Evolutionary conservation across 2,113 vertebrate species (phyloP).

Genomic region (Thunnus maccoyii): DNA sequence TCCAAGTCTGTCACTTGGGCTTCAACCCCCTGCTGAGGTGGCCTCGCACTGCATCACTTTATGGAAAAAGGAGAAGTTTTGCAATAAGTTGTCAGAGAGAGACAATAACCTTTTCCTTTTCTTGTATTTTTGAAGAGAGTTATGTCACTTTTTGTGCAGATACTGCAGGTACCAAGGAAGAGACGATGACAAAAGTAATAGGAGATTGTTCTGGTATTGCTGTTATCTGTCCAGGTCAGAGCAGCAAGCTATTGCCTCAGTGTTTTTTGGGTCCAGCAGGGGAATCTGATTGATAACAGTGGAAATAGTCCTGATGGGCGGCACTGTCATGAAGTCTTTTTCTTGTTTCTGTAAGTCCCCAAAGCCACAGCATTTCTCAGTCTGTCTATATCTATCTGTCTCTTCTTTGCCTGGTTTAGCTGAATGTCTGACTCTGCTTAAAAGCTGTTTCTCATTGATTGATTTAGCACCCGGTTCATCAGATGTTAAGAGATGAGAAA

Average conservation of each 20-base stretch:
- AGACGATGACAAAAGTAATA: conserved; percentile 48
- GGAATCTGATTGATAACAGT: conserved; percentile 59
- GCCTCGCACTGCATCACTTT: conserved; percentile 48
- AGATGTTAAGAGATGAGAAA: conserved; percentile 46
- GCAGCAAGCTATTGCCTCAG: conserved; percentile 39
- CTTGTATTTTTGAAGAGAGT: conserved; percentile 33
- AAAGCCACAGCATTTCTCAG: background rate
- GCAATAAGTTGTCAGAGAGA: conserved; percentile 48
- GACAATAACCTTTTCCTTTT: conserved; percentile 42
- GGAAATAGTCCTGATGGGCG: conserved; percentile 14
- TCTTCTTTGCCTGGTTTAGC: conserved; percentile 35
- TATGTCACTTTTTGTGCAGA: conserved; percentile 31
- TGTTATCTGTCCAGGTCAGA: conserved; percentile 57
- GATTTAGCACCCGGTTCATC: conserved; percentile 45
- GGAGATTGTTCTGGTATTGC: conserved; percentile 31
- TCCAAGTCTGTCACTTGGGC: conserved; percentile 33
- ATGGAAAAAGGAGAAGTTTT: conserved; percentile 47
- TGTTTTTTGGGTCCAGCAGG: conserved; percentile 9
- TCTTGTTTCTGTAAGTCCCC: conserved; percentile 9
- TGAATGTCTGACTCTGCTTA: conserved; percentile 24
- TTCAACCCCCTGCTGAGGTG: conserved; percentile 38
- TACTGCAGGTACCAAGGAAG: conserved; percentile 14
- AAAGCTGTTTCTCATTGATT: conserved; percentile 46
- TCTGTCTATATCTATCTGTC: background rate
- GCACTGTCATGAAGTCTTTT: conserved; percentile 3